Percentiles rank a stretch among this genome's conserved stretches.
phyloP scores from a whole-genome alignment of 2,888 invertebrate species.

The Diploptera punctata region DNA sequence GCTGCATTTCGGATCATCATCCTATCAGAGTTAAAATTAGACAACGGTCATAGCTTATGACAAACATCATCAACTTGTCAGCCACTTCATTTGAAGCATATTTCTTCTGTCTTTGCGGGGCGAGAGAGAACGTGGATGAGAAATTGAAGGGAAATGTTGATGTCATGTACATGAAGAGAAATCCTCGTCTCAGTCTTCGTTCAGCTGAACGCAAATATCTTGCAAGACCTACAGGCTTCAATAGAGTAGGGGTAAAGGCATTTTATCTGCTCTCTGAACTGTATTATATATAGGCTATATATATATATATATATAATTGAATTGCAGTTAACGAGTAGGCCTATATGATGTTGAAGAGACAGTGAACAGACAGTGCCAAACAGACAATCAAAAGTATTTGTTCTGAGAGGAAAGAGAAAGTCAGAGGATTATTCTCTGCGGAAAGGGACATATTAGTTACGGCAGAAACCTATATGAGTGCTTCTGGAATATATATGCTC shows the following conservation, averaged over 20 bases:
- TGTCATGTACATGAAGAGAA: neutral
- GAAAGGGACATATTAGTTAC: slow-evolving; percentile 49
- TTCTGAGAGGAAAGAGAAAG: neutral
- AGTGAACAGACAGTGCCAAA: neutral
- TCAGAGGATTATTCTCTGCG: slow-evolving; percentile 46
- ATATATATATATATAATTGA: too few species aligned
- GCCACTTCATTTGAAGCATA: too few species aligned
- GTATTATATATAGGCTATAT: too few species aligned
- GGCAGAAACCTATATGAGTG: slow-evolving; percentile 49
- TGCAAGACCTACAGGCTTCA: neutral
- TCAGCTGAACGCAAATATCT: neutral
- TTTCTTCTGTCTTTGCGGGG: too few species aligned
- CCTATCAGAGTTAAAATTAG: too few species aligned
- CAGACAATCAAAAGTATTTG: neutral
- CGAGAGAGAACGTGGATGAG: too few species aligned
- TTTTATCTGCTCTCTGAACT: neutral
- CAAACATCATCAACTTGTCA: too few species aligned
- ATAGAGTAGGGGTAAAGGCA: neutral
- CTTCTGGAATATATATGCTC: slow-evolving; percentile 49
- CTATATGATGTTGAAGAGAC: neutral
- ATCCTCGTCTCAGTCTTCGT: neutral
- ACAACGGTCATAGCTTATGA: too few species aligned
- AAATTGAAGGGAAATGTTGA: neutral
- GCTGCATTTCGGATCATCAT: too few species aligned
- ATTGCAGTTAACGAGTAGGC: too few species aligned